These are phyloP conservation scores for Tetraneura akinire DNA, from an alignment of 1,140 invertebrate genomes.

Conservation along the genomic window DNA sequence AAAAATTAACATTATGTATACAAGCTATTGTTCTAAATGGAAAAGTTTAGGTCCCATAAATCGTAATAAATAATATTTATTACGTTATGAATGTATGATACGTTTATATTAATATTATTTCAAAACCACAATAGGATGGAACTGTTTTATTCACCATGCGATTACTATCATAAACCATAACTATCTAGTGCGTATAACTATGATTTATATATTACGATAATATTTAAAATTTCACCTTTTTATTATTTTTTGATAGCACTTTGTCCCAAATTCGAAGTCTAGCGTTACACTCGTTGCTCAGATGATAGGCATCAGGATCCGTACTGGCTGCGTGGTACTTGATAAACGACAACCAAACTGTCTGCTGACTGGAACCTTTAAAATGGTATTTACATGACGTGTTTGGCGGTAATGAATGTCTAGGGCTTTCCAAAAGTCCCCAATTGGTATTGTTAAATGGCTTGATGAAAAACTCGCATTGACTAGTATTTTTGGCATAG, in stretches of 20 bases:
- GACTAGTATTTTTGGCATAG: slow-evolving; percentile 71
- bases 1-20: not conserved
- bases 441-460: slow-evolving; percentile 70
- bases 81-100: no score
- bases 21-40: not conserved
- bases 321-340: slow-evolving; percentile 73
- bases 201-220: no score
- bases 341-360: slow-evolving; percentile 82
- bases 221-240: slow-evolving; percentile 30
- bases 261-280: slow-evolving; percentile 65
- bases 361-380: slow-evolving; percentile 71
- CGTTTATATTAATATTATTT: no score
- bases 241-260: not conserved
- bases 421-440: slow-evolving; percentile 63
- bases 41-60: no score
- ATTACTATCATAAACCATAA: no score
- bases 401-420: slow-evolving; percentile 61
- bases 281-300: slow-evolving; percentile 70
- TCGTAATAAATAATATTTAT: no score
- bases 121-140: no score
- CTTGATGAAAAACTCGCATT: slow-evolving; percentile 75
- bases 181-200: no score
- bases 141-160: no score
- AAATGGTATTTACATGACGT: slow-evolving; percentile 65
- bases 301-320: slow-evolving; percentile 66